Conservation (phyloP, 2,113 vertebrate genomes). For the Nothocercus julius region DNA sequence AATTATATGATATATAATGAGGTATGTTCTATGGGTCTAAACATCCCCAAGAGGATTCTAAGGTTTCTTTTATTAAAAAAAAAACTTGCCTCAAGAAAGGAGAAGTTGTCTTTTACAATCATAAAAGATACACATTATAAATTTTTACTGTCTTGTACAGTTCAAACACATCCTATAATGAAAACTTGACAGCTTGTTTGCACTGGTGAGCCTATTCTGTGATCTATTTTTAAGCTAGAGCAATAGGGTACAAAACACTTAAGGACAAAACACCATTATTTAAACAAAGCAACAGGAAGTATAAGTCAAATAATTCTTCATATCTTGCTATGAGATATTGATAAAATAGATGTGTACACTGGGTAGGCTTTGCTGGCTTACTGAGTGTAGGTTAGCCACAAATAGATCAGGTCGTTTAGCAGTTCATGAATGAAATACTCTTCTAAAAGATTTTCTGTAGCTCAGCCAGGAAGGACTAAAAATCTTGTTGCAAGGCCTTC, state of each 20-base stretch:
- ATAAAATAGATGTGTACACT: neutral
- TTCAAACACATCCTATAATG: neutral
- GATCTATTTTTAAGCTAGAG: neutral
- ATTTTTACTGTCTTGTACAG: neutral
- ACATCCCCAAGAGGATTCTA: neutral
- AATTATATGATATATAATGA: neutral
- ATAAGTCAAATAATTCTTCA: neutral
- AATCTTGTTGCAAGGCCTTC: neutral
- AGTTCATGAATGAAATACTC: too few species aligned
- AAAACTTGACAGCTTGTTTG: neutral
- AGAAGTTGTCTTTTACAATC: neutral
- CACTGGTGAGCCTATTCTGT: neutral
- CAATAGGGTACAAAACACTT: neutral
- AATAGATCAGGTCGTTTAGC: neutral
- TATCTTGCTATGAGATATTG: neutral
- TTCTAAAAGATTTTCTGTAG: neutral
- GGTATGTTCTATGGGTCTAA: neutral
- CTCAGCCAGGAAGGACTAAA: neutral
- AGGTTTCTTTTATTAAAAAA: conserved; percentile 18
- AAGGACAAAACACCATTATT: neutral
- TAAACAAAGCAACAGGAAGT: neutral
- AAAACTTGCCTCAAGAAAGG: neutral
- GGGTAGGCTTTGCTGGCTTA: neutral
- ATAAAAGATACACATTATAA: neutral
- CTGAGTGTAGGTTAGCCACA: neutral